These are phyloP conservation scores for Patella ulyssiponensis DNA, from an alignment of 2,888 invertebrate species.

Conservation along the genomic window DNA sequence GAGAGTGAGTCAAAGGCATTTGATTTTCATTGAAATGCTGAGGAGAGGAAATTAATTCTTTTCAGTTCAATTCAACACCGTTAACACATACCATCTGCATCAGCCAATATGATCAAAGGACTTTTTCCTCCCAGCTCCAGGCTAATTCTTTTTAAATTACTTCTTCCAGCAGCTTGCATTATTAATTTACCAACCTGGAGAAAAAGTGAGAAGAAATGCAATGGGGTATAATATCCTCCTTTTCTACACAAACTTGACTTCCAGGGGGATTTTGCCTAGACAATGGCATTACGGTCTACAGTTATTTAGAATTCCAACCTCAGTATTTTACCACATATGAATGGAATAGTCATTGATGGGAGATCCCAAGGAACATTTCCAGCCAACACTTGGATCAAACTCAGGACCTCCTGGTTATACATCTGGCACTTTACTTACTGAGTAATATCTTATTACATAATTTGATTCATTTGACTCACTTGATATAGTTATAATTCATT, in stretches of 20 bases:
- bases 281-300: neutral
- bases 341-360: no score
- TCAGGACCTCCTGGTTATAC: no score
- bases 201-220: constrained; percentile 12
- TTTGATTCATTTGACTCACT: no score
- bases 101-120: constrained; percentile 64
- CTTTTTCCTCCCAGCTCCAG: constrained; percentile 69
- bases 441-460: no score
- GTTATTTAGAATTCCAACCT: neutral
- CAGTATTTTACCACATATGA: neutral
- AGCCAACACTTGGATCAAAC: no score
- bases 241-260: constrained; percentile 17
- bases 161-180: constrained; percentile 59
- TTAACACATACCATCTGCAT: constrained; percentile 57
- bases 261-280: neutral
- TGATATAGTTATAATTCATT: no score
- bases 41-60: no score
- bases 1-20: no score
- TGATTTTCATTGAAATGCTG: no score
- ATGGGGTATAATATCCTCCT: neutral
- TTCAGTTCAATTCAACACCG: no score
- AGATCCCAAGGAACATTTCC: no score
- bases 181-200: constrained; percentile 58
- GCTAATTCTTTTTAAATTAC: constrained; percentile 65
- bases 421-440: no score